A percentile compares a stretch with the other conserved stretches of the same genome.
These are phyloP conservation scores for Phalacrocorax aristotelis DNA, from an alignment of 2,113 vertebrate species.

Conservation along the genomic window DNA sequence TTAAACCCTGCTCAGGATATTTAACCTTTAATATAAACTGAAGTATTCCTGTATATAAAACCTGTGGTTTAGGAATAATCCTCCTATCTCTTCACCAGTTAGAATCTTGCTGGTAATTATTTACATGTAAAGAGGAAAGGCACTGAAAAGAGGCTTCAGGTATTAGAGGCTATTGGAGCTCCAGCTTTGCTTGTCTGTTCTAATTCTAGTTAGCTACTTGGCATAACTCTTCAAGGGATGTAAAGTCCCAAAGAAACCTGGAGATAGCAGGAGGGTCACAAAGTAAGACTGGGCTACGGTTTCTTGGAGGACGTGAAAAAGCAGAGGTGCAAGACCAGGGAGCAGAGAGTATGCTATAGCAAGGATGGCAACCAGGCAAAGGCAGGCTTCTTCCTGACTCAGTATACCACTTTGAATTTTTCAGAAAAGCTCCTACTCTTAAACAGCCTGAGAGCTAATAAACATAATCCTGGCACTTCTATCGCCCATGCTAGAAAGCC, in stretches of 20 bases:
- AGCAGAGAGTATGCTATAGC: not conserved
- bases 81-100: not conserved
- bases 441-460: not conserved
- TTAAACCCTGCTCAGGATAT: not conserved
- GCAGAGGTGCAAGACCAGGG: not conserved
- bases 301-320: not conserved
- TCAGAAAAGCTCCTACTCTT: not conserved
- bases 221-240: not conserved
- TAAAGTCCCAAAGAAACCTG: not conserved
- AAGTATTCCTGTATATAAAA: not conserved
- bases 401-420: rapidly evolving
- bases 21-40: not conserved
- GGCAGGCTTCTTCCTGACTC: not conserved
- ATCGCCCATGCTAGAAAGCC: not conserved
- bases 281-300: not conserved
- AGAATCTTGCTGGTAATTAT: not conserved
- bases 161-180: not conserved
- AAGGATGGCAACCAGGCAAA: not conserved
- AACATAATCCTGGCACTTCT: not conserved
- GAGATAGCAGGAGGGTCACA: not conserved
- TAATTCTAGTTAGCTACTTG: not conserved
- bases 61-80: not conserved
- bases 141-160: not conserved
- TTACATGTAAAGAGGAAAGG: not conserved
- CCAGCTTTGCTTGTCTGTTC: not conserved